phyloP scores from a whole-genome alignment of 2,888 invertebrate species.

The Agelastica alni region DNA sequence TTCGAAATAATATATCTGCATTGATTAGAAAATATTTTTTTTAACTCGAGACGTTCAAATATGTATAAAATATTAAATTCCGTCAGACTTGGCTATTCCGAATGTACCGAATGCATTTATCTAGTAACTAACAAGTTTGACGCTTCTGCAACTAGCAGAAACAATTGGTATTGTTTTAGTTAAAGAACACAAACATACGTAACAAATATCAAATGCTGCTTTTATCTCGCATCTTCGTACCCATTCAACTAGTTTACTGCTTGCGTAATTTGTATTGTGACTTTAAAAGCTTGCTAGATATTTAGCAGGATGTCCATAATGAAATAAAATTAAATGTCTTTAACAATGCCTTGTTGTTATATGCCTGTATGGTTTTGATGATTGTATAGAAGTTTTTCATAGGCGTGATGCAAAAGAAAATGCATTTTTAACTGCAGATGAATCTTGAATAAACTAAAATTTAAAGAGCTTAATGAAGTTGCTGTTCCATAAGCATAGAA shows the following conservation, averaged over 20 bases:
- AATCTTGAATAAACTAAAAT: too few species aligned
- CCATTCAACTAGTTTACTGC: slow-evolving; percentile 10
- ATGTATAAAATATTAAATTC: too few species aligned
- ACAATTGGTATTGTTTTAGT: slow-evolving; percentile 16
- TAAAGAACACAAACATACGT: slow-evolving; percentile 7
- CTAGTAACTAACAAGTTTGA: slow-evolving; percentile 11
- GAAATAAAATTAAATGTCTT: not conserved
- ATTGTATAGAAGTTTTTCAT: too few species aligned
- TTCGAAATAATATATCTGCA: too few species aligned
- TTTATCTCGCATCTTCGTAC: slow-evolving; percentile 19
- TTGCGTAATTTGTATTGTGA: slow-evolving; percentile 22
- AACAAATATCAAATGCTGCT: slow-evolving; percentile 14
- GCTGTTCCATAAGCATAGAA: too few species aligned
- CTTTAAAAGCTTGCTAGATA: slow-evolving; percentile 14
- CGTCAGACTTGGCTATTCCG: too few species aligned
- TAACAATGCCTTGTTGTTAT: not conserved
- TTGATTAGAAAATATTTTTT: too few species aligned
- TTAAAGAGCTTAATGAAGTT: too few species aligned
- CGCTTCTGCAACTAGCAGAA: slow-evolving; percentile 1
- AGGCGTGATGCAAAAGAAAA: too few species aligned
- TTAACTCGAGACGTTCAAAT: too few species aligned
- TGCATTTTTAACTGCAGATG: too few species aligned
- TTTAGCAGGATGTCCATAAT: not conserved
- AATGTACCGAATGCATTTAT: too few species aligned
- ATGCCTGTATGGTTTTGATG: not conserved